Evolutionary conservation across 2,888 invertebrate genomes (phyloP).

Genomic region (Podotricha telesiphe): DNA sequence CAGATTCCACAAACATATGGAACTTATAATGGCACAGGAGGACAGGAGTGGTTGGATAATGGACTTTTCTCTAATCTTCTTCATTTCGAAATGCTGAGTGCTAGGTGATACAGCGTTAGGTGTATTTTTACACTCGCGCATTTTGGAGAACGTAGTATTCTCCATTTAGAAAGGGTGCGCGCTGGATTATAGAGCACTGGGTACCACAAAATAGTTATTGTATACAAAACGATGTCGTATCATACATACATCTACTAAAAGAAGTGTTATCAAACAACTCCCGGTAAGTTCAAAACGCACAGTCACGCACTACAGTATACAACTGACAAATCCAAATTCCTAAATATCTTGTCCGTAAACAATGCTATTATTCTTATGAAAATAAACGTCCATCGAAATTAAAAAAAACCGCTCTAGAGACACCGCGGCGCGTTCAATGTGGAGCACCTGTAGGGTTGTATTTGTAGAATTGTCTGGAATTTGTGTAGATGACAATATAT

Average conservation of each 20-base stretch:
- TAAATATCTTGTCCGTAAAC: slow-evolving; percentile 78
- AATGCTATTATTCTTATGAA: slow-evolving; percentile 75
- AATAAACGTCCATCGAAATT: slow-evolving; percentile 70
- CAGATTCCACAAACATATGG: no score
- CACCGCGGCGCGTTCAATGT: slow-evolving; percentile 67
- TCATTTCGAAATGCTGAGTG: no score
- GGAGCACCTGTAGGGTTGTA: slow-evolving; percentile 62
- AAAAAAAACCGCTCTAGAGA: slow-evolving; percentile 63
- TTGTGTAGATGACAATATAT: no score
- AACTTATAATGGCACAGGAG: no score
- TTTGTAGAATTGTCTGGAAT: slow-evolving; percentile 7
- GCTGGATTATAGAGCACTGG: not conserved
- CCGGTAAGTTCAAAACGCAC: slow-evolving; percentile 54
- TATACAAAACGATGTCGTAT: not conserved
- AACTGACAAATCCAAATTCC: slow-evolving; percentile 68
- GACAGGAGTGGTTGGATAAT: no score
- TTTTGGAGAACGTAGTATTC: not conserved
- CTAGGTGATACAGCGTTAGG: no score
- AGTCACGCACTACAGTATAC: slow-evolving; percentile 53
- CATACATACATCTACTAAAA: slow-evolving; percentile 25
- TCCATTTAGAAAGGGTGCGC: not conserved
- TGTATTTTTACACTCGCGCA: no score
- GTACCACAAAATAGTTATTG: not conserved
- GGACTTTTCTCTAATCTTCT: no score
- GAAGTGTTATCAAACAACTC: slow-evolving; percentile 38